These are phyloP conservation scores for Hypsibius dujardini DNA, from an alignment of 1,140 invertebrate genomes.

Conservation along the genomic window DNA sequence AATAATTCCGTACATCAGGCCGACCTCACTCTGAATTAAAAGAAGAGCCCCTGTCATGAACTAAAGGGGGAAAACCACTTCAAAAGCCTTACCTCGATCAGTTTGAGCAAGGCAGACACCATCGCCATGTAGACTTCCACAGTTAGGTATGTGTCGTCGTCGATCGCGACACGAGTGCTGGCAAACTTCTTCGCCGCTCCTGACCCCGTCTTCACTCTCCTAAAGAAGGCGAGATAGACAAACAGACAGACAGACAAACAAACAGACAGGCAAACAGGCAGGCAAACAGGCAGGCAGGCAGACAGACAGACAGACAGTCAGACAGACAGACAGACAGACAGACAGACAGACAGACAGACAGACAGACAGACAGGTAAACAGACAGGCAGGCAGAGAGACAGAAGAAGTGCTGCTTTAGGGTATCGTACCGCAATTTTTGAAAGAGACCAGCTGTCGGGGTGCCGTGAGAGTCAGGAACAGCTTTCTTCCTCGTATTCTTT, in stretches of 20 bases:
- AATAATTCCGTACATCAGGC: slow-evolving; percentile 62
- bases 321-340: too few relatives aligned
- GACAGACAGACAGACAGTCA: too few relatives aligned
- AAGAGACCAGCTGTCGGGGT: neutral
- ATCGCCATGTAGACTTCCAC: slow-evolving; percentile 69
- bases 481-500: neutral
- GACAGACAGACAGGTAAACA: too few relatives aligned
- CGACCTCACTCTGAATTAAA: slow-evolving; percentile 46
- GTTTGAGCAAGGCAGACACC: slow-evolving; percentile 61
- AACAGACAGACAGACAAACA: too few relatives aligned
- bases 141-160: slow-evolving; percentile 39
- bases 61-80: slow-evolving; percentile 16
- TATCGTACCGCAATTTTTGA: neutral
- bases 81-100: slow-evolving; percentile 47
- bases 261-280: too few relatives aligned
- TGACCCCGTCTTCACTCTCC: neutral
- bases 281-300: too few relatives aligned
- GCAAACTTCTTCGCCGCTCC: neutral
- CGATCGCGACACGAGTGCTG: neutral
- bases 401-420: too few relatives aligned
- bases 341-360: too few relatives aligned
- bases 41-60: neutral
- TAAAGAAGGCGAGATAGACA: neutral
- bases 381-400: too few relatives aligned
- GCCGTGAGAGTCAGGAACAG: neutral